A percentile compares a stretch with the other conserved stretches of the same genome.
Evolutionary conservation across 2,113 vertebrate species (phyloP).

Genomic region (Erinaceus europaeus): DNA sequence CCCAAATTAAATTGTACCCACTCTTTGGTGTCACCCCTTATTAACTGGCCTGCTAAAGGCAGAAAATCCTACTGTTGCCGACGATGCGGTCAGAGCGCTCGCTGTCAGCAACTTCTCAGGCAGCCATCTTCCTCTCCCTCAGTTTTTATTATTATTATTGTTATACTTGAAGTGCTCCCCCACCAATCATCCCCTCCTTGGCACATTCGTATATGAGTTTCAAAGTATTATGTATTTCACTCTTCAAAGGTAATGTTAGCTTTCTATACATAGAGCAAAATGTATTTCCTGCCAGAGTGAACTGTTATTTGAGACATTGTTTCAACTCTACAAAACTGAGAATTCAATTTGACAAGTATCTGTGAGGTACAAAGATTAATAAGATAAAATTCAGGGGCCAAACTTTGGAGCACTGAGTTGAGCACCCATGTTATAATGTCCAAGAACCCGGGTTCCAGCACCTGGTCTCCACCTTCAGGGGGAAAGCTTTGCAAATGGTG

Average conservation of each 20-base stretch:
- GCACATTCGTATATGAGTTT: not conserved
- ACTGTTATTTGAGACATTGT: not conserved
- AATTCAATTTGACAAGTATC: not conserved
- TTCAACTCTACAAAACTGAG: constrained; percentile 20
- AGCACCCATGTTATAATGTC: no score
- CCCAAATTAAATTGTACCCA: no score
- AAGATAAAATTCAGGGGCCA: not conserved
- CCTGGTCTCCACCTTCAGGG: no score
- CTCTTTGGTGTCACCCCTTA: no score
- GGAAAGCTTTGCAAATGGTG: no score
- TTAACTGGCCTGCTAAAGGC: no score
- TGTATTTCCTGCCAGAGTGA: not conserved
- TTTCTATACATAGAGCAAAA: not conserved
- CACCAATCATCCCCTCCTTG: not conserved
- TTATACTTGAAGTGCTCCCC: not conserved
- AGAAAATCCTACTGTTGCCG: no score
- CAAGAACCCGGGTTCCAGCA: no score
- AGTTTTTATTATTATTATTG: not conserved
- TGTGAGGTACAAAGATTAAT: not conserved
- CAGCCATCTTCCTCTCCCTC: no score
- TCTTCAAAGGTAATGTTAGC: constrained; percentile 26
- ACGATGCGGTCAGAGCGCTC: no score
- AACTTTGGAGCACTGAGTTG: no score
- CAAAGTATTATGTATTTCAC: not conserved
- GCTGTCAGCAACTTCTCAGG: no score